Conservation (phyloP, 2,888 invertebrate species). For the Ichneumon xanthorius region DNA sequence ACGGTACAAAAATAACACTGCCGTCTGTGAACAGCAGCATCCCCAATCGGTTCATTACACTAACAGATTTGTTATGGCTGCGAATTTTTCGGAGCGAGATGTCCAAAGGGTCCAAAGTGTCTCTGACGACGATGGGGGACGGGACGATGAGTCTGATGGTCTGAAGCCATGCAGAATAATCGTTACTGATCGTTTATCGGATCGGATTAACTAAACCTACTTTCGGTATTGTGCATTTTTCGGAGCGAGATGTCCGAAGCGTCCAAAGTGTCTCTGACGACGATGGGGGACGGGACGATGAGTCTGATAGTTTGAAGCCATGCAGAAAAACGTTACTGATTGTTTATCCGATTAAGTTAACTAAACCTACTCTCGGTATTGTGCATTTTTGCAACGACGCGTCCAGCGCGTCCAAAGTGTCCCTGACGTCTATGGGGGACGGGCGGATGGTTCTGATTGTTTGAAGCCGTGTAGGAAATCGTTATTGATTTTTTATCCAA, state of each 20-base stretch:
- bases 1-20: constrained; percentile 60
- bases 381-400: constrained; percentile 40
- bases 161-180: constrained; percentile 35
- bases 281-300: not conserved
- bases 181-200: constrained; percentile 53
- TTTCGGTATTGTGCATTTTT: constrained; percentile 27
- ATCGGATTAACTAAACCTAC: constrained; percentile 33
- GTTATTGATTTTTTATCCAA: constrained; percentile 55
- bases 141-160: not conserved
- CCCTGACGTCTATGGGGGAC: constrained; percentile 29
- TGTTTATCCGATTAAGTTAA: constrained; percentile 44
- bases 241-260: constrained; percentile 25
- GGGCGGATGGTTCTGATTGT: not conserved
- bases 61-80: constrained; percentile 40
- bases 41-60: constrained; percentile 53
- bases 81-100: constrained; percentile 47
- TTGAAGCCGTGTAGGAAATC: constrained; percentile 33
- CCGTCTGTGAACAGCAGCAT: constrained; percentile 26
- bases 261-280: constrained; percentile 41
- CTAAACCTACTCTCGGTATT: constrained; percentile 20
- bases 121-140: constrained; percentile 30
- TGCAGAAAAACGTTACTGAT: constrained; percentile 51
- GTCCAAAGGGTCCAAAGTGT: constrained; percentile 38
- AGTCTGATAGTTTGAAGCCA: constrained; percentile 19
- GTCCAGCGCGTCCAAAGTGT: constrained; percentile 26